Conservation (phyloP, 2,113 vertebrate species). For the Sylvilagus bachmani region DNA sequence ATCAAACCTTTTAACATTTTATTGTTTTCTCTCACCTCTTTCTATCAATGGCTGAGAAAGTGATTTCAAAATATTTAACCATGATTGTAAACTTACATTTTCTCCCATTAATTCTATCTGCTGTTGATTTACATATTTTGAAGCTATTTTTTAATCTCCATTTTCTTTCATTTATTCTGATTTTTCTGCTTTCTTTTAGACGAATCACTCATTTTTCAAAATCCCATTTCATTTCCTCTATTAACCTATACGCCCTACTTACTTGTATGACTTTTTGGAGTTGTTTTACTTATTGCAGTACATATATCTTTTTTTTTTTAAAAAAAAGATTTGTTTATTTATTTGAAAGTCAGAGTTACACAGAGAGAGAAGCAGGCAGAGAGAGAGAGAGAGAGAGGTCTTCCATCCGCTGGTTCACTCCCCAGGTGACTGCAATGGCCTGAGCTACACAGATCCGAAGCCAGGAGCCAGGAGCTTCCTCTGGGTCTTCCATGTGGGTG, state of each 20-base stretch:
- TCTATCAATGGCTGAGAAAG: neutral
- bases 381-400: no score
- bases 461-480: no score
- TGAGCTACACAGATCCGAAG: no score
- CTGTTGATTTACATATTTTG: constrained; percentile 7
- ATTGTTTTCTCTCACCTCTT: neutral
- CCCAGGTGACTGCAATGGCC: no score
- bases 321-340: no score
- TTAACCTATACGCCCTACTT: neutral
- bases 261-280: neutral
- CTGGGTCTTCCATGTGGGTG: no score
- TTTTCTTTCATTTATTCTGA: neutral
- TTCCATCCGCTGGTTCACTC: no score
- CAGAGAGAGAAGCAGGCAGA: no score
- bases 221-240: neutral
- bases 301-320: no score
- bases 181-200: neutral
- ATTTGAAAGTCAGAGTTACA: no score
- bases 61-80: neutral
- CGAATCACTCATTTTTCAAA: neutral
- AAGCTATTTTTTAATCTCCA: neutral
- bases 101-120: neutral
- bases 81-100: neutral
- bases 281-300: neutral
- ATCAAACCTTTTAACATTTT: neutral